phyloP scores from a whole-genome alignment of 2,888 invertebrate species.

The Drosophila seclusa region DNA sequence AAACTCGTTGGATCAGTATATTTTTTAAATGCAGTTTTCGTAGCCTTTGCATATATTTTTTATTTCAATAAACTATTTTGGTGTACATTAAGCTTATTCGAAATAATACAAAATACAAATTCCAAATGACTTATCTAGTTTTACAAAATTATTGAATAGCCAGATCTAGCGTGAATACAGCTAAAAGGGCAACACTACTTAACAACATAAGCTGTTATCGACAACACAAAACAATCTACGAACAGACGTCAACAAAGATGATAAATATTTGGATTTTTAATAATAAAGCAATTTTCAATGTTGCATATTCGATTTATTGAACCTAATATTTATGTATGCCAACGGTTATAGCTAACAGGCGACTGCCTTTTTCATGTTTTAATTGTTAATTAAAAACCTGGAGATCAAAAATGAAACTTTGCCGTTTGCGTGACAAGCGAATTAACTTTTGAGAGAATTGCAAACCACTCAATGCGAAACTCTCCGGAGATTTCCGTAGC shows the following conservation, averaged over 20 bases:
- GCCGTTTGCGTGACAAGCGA: background rate
- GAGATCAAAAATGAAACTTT: background rate
- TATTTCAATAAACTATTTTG: background rate
- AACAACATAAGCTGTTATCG: conserved; percentile 3
- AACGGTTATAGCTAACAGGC: background rate
- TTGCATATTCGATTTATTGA: background rate
- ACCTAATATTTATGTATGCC: background rate
- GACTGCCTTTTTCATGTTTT: background rate
- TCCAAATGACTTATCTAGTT: background rate
- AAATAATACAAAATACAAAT: background rate
- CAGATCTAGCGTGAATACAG: background rate
- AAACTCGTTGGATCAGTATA: background rate
- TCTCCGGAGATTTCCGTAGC: background rate
- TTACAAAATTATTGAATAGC: background rate
- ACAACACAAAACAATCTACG: background rate
- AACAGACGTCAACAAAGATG: background rate
- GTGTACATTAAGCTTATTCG: background rate
- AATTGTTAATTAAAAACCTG: background rate
- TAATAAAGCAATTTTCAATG: background rate
- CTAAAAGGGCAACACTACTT: conserved; percentile 1
- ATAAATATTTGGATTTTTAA: background rate
- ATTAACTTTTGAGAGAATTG: background rate
- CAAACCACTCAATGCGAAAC: background rate
- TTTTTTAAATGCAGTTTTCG: background rate
- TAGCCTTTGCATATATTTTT: background rate